Evolutionary conservation across 2,888 invertebrate genomes (phyloP).

Genomic region (Hydropsyche betteni): DNA sequence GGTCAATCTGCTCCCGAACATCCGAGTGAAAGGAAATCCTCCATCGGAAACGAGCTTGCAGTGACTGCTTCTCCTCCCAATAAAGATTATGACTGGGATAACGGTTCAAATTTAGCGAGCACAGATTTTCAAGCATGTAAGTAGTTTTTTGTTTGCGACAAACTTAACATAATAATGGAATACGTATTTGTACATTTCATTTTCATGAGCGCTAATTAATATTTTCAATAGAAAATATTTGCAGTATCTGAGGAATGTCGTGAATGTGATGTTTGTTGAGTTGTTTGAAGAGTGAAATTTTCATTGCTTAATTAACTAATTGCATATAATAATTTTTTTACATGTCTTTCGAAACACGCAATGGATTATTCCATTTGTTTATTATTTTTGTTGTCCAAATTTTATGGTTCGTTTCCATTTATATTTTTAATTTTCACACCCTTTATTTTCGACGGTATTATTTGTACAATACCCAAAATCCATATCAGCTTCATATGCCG

Average conservation of each 20-base stretch:
- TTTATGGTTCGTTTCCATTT: constrained; percentile 50
- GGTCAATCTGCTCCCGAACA: constrained; percentile 46
- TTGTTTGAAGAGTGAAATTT: neutral
- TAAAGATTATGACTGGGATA: constrained; percentile 61
- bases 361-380: constrained; percentile 43
- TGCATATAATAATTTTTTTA: constrained; percentile 39
- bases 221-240: too few relatives aligned
- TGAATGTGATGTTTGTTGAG: too few relatives aligned
- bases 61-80: constrained; percentile 54
- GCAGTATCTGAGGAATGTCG: too few relatives aligned
- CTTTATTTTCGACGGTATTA: neutral
- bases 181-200: neutral
- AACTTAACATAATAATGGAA: neutral
- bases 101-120: constrained; percentile 51
- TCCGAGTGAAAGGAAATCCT: constrained; percentile 17
- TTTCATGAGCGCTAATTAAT: neutral
- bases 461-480: constrained; percentile 13
- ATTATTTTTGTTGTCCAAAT: constrained; percentile 35
- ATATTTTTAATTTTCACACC: constrained; percentile 40
- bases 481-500: constrained; percentile 63
- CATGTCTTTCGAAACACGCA: constrained; percentile 48
- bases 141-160: constrained; percentile 52
- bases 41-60: constrained; percentile 55
- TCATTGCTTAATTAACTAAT: constrained; percentile 12
- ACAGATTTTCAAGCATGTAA: constrained; percentile 65